Evolutionary conservation across 2,797 vertebrate species (phyloP), one percentile per base, ranked within the genome.

Genomic region (Mareca penelope): DNA sequence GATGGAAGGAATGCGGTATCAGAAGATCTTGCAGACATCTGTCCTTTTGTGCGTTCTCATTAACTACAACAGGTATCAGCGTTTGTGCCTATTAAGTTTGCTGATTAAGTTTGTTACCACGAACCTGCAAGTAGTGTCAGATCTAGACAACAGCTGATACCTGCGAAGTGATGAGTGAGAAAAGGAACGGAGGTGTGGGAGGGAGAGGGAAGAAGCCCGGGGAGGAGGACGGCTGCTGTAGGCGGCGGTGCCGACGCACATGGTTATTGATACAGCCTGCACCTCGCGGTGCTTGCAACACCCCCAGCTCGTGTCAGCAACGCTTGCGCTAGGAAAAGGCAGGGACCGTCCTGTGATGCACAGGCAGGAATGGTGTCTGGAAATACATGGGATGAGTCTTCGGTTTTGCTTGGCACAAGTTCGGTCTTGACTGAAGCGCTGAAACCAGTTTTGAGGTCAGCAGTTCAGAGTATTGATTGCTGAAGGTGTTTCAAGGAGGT

Each of bases 211-310:
- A 28, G n/a, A 24, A 37, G 53, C 28, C 37, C 12, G 31, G 22
- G n/a, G 60, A 46, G 61, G 28, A 67, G 53, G 61, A 60, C 9
- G 69, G n/a, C 68, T 50, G 76, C 26, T 1, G 4, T 2, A 23
- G 60, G 52, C 28, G 23, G 53, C 13, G 4, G 6, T 13, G n/a
- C 24, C 1, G 3, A 23, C 1, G 0, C 8, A 8, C 23, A 12
- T 0, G 12, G 23, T 12, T 28, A 48, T 23, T 23, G 22, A 13
- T 23, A 12, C 22, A 65, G n/a, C 23, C 18, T 18, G 37, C 21
- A 28, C 16, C 14, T 17, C 17, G 16, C 16, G 53, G 53, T 55
- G 68, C 10, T 23, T 37, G 44, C 53, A 72, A 59, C 53, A 29
- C 26, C 44, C 28, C 1, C 37, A 15, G 73, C 63, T 26, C 46